Evolutionary conservation across 2,888 invertebrate species (phyloP).

Genomic region (Athalia rosae): DNA sequence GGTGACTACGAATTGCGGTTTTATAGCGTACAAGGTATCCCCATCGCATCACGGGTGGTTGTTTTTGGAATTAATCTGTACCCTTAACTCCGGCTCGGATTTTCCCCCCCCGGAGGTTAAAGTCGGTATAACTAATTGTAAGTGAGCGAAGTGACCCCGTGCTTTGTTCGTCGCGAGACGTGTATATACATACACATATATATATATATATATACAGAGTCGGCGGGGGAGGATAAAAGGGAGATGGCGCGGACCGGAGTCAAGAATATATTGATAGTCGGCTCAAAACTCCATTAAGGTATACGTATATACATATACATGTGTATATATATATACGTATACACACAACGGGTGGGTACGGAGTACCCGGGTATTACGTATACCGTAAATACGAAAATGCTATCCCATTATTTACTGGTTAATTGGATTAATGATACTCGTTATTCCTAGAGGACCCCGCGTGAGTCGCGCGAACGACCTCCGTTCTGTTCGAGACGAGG

Average conservation of each 20-base stretch:
- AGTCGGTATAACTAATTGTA: slow-evolving; percentile 67
- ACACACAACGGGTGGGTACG: no score
- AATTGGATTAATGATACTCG: slow-evolving; percentile 74
- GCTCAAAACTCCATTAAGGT: slow-evolving; percentile 74
- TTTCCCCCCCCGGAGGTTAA: slow-evolving; percentile 35
- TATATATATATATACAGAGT: no score
- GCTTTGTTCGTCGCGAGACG: slow-evolving; percentile 62
- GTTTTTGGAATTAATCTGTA: slow-evolving; percentile 18
- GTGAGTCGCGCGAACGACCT: slow-evolving; percentile 37
- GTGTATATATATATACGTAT: no score
- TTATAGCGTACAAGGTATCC: no score
- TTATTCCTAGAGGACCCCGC: slow-evolving; percentile 66
- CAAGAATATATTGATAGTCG: slow-evolving; percentile 73
- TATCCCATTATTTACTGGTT: slow-evolving; percentile 74
- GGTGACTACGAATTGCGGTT: no score
- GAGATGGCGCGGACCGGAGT: slow-evolving; percentile 42
- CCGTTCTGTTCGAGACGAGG: slow-evolving; percentile 2
- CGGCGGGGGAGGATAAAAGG: no score
- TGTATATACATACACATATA: no score
- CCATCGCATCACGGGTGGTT: not conserved
- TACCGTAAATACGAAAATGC: slow-evolving; percentile 74
- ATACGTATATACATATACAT: slow-evolving; percentile 9
- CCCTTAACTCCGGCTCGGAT: slow-evolving; percentile 24
- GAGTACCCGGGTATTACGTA: slow-evolving; percentile 62
- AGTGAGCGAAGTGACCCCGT: slow-evolving; percentile 72